Percentiles rank a stretch among this genome's conserved stretches.
Conservation (phyloP, 2,113 vertebrate genomes). For the Azemiops feae region DNA sequence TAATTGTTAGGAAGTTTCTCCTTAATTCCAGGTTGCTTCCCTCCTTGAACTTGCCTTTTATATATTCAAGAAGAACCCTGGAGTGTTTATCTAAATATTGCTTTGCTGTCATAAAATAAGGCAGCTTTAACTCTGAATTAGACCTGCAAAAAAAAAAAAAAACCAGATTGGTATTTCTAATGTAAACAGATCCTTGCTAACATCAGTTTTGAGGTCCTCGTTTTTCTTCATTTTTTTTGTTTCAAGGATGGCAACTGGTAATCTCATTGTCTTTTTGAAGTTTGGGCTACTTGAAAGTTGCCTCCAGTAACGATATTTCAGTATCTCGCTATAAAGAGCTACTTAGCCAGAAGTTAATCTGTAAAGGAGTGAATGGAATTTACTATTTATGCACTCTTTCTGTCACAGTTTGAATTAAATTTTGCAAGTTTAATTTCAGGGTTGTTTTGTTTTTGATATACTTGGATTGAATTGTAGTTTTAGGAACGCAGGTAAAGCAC, state of each 20-base stretch:
- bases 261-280: neutral
- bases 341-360: neutral
- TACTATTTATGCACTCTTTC: neutral
- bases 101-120: neutral
- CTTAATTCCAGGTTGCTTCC: neutral
- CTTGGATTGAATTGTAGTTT: neutral
- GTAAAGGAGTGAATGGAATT: neutral
- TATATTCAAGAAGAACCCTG: neutral
- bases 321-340: neutral
- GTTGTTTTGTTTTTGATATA: neutral
- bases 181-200: neutral
- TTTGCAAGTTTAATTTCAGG: neutral
- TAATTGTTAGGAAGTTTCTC: neutral
- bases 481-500: neutral
- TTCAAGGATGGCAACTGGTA: neutral
- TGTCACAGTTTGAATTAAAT: neutral
- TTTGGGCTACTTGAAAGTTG: neutral
- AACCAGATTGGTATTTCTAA: neutral
- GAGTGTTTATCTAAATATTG: neutral
- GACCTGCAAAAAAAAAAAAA: neutral
- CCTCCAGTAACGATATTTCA: neutral
- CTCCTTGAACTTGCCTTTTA: neutral
- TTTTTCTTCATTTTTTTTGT: neutral
- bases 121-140: neutral
- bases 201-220: neutral